Conservation (phyloP, 2,113 vertebrate genomes). For the Nerophis ophidion region DNA sequence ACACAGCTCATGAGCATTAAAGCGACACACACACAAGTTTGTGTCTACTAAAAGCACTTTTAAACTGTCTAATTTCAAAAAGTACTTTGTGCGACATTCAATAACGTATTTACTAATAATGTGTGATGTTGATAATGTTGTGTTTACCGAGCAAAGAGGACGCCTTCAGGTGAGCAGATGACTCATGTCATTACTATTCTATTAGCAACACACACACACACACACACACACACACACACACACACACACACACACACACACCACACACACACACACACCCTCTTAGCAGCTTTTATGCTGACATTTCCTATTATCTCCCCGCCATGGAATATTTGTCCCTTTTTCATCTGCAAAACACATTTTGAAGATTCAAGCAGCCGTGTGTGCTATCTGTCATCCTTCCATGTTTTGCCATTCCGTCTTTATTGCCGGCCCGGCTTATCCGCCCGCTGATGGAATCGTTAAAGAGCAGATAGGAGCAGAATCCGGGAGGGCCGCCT, state of each 20-base stretch:
- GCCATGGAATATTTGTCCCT: constrained; percentile 19
- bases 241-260: no score
- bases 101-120: no score
- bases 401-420: constrained; percentile 59
- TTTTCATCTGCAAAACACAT: constrained; percentile 29
- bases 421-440: constrained; percentile 60
- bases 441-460: constrained; percentile 67
- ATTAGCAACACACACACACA: no score
- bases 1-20: no score
- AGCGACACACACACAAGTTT: no score
- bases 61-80: no score
- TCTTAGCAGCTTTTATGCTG: constrained; percentile 19
- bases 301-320: constrained; percentile 49
- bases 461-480: constrained; percentile 68
- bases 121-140: no score
- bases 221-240: neutral
- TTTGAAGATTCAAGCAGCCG: constrained; percentile 62
- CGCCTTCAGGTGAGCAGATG: no score
- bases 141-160: no score
- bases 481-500: constrained; percentile 57
- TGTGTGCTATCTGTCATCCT: constrained; percentile 54
- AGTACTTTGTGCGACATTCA: no score
- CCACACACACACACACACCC: neutral
- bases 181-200: neutral
- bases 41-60: no score